Percentiles rank a stretch among this genome's conserved stretches.
Evolutionary conservation across 2,888 invertebrate species (phyloP).

Genomic region (Lumbricus terrestris): DNA sequence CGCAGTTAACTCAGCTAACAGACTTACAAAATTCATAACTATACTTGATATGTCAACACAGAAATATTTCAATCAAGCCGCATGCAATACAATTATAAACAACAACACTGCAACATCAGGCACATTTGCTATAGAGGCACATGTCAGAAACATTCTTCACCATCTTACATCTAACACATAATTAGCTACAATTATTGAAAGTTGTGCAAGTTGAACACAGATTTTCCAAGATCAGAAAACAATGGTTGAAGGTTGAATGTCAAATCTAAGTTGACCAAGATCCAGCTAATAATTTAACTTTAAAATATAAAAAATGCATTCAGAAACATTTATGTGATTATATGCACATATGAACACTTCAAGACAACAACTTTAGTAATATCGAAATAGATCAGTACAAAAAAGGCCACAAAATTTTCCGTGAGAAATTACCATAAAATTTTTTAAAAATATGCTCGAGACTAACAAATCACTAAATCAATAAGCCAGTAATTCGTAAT

Average conservation of each 20-base stretch:
- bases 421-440: background rate
- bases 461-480: background rate
- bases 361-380: background rate
- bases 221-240: background rate
- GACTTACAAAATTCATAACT: background rate
- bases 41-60: background rate
- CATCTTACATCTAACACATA: background rate
- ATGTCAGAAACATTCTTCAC: background rate
- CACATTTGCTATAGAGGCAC: background rate
- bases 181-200: too few species aligned
- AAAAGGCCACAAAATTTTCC: background rate
- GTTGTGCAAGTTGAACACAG: background rate
- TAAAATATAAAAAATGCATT: background rate
- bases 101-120: background rate
- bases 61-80: background rate
- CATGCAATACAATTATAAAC: background rate
- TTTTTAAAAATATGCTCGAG: background rate
- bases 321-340: background rate
- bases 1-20: background rate
- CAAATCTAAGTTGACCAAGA: background rate
- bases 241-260: background rate
- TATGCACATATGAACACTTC: background rate
- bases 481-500: background rate
- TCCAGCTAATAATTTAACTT: background rate
- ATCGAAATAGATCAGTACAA: background rate